Conservation (phyloP, 1,140 invertebrate species). For the Pseudomyrmex dendroicus region DNA sequence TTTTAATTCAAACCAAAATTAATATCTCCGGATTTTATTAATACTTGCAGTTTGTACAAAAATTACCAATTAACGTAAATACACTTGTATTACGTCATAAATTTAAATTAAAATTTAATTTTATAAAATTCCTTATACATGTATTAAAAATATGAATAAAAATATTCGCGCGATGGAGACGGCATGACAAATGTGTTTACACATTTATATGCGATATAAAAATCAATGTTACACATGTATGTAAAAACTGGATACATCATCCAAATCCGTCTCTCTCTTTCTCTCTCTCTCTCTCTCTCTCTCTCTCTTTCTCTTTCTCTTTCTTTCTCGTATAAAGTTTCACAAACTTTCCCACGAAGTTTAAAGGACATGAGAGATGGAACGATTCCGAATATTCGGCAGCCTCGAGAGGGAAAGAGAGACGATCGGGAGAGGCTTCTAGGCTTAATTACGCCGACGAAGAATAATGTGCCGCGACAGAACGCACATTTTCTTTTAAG, state of each 20-base stretch:
- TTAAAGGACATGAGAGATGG: not conserved
- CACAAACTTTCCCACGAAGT: conserved; percentile 31
- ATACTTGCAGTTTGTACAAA: not conserved
- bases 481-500: conserved; percentile 47
- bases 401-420: not conserved
- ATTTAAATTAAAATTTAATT: conserved; percentile 9
- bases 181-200: too few relatives aligned
- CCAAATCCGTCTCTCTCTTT: not conserved
- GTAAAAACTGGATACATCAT: not conserved
- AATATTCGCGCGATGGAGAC: too few relatives aligned
- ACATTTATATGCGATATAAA: not conserved
- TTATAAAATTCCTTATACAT: not conserved
- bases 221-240: not conserved
- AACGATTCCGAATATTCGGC: conserved; percentile 18
- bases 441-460: conserved; percentile 59
- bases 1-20: not conserved
- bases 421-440: not conserved
- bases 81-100: not conserved
- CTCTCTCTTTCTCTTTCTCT: too few relatives aligned
- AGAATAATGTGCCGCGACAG: conserved; percentile 54
- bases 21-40: not conserved
- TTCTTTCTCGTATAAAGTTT: not conserved
- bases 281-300: too few relatives aligned
- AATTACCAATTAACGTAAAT: not conserved
- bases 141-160: not conserved